phyloP scores from a whole-genome alignment of 2,888 invertebrate genomes.

The Aleiodes testaceus region DNA sequence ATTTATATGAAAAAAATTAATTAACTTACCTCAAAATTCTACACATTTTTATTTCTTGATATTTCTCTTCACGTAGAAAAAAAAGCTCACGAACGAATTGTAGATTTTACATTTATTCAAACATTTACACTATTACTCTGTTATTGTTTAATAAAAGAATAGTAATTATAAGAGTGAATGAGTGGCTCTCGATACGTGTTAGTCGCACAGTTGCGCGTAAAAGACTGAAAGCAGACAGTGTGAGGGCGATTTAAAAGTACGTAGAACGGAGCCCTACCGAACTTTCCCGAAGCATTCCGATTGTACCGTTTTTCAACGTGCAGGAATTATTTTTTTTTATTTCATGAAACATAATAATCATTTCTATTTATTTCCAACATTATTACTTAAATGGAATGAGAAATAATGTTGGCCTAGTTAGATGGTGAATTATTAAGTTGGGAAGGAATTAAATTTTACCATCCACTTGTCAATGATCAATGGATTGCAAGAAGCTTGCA shows the following conservation, averaged over 20 bases:
- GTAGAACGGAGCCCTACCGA: slow-evolving; percentile 56
- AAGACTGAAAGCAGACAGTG: slow-evolving; percentile 61
- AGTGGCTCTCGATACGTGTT: slow-evolving; percentile 47
- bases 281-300: slow-evolving; percentile 63
- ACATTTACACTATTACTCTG: not conserved
- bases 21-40: slow-evolving; percentile 4
- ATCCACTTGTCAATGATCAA: too few species aligned
- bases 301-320: slow-evolving; percentile 59
- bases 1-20: too few species aligned
- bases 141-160: not conserved
- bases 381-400: too few species aligned
- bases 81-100: not conserved
- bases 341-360: slow-evolving; percentile 28
- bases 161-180: slow-evolving; percentile 5
- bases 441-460: too few species aligned
- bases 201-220: slow-evolving; percentile 63
- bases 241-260: slow-evolving; percentile 60
- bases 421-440: too few species aligned
- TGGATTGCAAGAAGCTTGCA: too few species aligned
- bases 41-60: slow-evolving; percentile 33
- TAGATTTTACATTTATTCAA: not conserved
- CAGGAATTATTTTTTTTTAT: not conserved
- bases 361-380: too few species aligned
- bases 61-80: slow-evolving; percentile 3
- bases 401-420: too few species aligned